Evolutionary conservation across 2,113 vertebrate genomes (phyloP).

Genomic region (Turnix velox): DNA sequence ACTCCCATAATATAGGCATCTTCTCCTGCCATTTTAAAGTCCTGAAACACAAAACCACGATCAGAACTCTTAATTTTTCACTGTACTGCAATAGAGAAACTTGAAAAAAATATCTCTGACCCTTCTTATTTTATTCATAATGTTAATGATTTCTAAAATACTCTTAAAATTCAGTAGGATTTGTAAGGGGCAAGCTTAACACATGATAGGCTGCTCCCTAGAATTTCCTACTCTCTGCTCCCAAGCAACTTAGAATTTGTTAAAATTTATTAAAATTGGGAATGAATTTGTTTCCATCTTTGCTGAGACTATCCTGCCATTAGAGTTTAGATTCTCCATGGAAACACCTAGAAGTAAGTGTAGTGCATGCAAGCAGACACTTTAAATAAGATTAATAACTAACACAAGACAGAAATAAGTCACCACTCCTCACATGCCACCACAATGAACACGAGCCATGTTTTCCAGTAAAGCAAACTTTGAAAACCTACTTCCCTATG

Average conservation of each 20-base stretch:
- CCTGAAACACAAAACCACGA: constrained; percentile 46
- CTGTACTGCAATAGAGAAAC: not conserved
- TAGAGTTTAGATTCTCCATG: not conserved
- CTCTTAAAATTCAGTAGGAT: not conserved
- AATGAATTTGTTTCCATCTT: not conserved
- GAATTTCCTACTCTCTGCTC: not conserved
- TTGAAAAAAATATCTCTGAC: not conserved
- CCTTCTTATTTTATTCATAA: not conserved
- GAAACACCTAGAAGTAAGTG: not conserved
- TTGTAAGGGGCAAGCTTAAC: not conserved
- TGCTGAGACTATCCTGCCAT: not conserved
- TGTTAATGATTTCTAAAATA: not conserved
- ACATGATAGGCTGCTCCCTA: not conserved
- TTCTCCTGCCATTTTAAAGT: constrained; percentile 73
- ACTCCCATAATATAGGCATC: constrained; percentile 69
- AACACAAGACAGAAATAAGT: not conserved
- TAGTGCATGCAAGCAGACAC: not conserved
- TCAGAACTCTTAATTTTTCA: not conserved
- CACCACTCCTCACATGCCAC: not conserved
- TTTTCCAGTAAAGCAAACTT: not conserved
- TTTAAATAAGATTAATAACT: not conserved
- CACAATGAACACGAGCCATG: not conserved
- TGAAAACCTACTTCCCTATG: not conserved
- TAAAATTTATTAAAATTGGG: not conserved
- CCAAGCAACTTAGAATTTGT: not conserved